Conservation (phyloP, 2,113 vertebrate genomes). For the Halcyon senegalensis region DNA sequence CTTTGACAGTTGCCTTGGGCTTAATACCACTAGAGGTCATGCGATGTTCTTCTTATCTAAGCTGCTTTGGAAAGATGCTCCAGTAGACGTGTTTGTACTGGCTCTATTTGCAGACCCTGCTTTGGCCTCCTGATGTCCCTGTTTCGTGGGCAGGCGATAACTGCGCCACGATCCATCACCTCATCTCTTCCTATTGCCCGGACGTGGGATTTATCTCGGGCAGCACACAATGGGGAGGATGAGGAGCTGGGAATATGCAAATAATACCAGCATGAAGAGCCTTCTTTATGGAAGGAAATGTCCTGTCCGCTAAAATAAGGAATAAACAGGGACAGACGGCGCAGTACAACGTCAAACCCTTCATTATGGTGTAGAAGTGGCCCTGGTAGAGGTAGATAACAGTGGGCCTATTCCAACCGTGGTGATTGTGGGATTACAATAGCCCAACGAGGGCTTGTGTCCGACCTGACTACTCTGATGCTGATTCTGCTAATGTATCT, state of each 20-base stretch:
- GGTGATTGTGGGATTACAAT: not conserved
- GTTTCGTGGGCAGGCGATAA: not conserved
- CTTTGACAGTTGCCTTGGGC: not conserved
- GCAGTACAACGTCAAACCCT: not conserved
- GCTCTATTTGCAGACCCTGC: not conserved
- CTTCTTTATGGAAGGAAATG: not conserved
- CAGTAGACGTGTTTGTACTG: not conserved
- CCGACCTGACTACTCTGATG: not conserved
- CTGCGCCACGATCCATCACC: not conserved
- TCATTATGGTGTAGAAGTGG: no score
- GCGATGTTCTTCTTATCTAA: slow-evolving; percentile 32
- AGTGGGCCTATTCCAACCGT: no score
- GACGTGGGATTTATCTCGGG: not conserved
- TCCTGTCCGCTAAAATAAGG: not conserved
- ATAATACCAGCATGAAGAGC: not conserved
- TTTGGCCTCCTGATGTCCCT: not conserved
- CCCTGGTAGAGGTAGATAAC: no score
- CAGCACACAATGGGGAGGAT: not conserved
- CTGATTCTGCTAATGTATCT: not conserved
- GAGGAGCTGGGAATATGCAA: not conserved
- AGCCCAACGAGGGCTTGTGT: not conserved
- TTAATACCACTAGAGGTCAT: slow-evolving; percentile 66
- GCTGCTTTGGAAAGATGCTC: slow-evolving; percentile 18
- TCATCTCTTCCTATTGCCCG: not conserved
- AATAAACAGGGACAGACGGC: not conserved